Evolutionary conservation across 2,797 vertebrate genomes (phyloP).

Genomic region (Chaunax sp.): DNA sequence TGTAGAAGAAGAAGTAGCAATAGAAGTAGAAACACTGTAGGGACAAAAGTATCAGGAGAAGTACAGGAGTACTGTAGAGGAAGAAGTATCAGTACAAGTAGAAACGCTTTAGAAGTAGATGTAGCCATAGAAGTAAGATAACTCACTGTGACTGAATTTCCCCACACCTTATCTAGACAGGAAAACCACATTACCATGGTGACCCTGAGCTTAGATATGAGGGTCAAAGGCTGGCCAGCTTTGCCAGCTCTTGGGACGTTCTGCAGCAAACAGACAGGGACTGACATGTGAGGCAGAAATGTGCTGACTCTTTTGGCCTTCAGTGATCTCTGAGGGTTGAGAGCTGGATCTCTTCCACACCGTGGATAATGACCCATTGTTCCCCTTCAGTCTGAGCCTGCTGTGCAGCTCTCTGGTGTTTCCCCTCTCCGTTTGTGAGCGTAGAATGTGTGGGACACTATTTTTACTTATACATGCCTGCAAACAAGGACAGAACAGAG

Average conservation of each 20-base stretch:
- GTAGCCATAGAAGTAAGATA: too few species aligned
- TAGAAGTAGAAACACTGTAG: neutral
- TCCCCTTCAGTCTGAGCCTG: neutral
- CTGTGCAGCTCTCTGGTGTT: neutral
- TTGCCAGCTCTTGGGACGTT: neutral
- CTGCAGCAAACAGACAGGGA: neutral
- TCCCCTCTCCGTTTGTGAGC: neutral
- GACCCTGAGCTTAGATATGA: neutral
- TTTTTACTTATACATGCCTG: neutral
- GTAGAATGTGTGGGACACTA: neutral
- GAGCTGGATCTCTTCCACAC: neutral
- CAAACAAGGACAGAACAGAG: neutral
- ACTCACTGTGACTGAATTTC: too few species aligned
- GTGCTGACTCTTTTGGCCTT: neutral
- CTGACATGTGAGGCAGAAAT: neutral
- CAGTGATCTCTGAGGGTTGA: neutral
- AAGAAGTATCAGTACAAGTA: too few species aligned
- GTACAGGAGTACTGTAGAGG: too few species aligned
- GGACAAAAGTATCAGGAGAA: neutral
- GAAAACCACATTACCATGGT: too few species aligned
- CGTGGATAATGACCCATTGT: constrained; percentile 13
- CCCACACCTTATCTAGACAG: too few species aligned
- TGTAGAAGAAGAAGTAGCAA: neutral
- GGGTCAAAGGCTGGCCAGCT: neutral
- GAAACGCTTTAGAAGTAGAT: too few species aligned